Evolutionary conservation across 2,797 vertebrate species (phyloP), one percentile per base, ranked within the genome.

Genomic region (Clarias fuscus): DNA sequence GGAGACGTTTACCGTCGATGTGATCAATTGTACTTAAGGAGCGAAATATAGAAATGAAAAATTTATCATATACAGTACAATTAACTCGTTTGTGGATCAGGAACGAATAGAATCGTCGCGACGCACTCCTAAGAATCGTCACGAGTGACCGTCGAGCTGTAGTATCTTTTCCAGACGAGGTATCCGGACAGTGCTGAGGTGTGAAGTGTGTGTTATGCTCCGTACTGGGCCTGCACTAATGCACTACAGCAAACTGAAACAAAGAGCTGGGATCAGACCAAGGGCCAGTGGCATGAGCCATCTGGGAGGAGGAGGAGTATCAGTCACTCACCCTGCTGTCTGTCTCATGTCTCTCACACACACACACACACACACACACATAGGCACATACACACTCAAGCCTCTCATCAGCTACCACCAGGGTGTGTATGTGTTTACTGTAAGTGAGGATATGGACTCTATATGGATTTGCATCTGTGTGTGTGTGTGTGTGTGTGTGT

Each of bases 211-310:
- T 53, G 5, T 56, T 48, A 8, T 18, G 40, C 37, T 40, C 20
- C 8, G 62, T 30, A 94, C 93, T 93, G 93, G 94, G 93, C 94
- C 94, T 92, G 92, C 90, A 83, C 92, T 91, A 87, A 92, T 93
- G 91, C 93, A 93, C 94, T 94, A 93, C 93, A 95, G 95, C 93
- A 93, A 94, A 94, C 93, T 94, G 93, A 91, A 93, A 94, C 95
- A 95, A 96, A 94, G 92, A 93, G 91, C 93, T 88, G 90, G 90
- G 94, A 95, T 90, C 92, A 95, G 94, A 95, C 87, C 93, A 92
- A 91, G 93, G 92, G 93, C 94, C 92, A 95, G 94, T 96, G 95
- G 95, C 90, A 93, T 91, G 92, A 93, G 94, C 96, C 94, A 94
- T 92, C 91, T 94, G 94, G 94, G 93, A 94, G 90, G 92, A 93